Evolutionary conservation across 2,888 invertebrate species (phyloP).

Genomic region (Drosophila phalerata): DNA sequence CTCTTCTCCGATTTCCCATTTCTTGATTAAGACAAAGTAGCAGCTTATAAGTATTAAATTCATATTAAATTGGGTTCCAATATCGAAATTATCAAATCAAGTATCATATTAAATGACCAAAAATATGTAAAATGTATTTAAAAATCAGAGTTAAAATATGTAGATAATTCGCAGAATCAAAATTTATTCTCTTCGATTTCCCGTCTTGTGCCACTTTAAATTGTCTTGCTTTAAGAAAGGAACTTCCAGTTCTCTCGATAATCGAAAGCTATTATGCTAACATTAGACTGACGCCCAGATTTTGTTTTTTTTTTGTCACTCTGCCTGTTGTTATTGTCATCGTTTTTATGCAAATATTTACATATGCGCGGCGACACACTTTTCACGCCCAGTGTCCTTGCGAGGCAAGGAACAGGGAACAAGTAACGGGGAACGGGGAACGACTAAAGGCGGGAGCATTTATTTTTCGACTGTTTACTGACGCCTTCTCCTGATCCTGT

Average conservation of each 20-base stretch:
- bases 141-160: not conserved
- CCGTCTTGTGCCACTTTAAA: constrained; percentile 22
- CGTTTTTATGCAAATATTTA: constrained; percentile 75
- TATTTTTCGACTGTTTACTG: constrained; percentile 74
- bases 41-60: too few species aligned
- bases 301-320: constrained; percentile 22
- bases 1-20: too few species aligned
- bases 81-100: too few species aligned
- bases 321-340: constrained; percentile 47
- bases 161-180: not conserved
- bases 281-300: constrained; percentile 69
- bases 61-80: too few species aligned
- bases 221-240: constrained; percentile 21
- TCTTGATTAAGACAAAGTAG: too few species aligned
- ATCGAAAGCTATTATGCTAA: constrained; percentile 80
- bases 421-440: not conserved
- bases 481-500: constrained; percentile 27
- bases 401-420: not conserved
- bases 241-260: constrained; percentile 55
- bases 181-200: not conserved
- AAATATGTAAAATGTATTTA: not conserved
- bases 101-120: too few species aligned
- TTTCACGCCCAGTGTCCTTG: constrained; percentile 64
- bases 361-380: constrained; percentile 73
- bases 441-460: constrained; percentile 51